These are phyloP conservation scores for Drosophila teissieri DNA, from an alignment of 1,140 invertebrate genomes.

Conservation along the genomic window DNA sequence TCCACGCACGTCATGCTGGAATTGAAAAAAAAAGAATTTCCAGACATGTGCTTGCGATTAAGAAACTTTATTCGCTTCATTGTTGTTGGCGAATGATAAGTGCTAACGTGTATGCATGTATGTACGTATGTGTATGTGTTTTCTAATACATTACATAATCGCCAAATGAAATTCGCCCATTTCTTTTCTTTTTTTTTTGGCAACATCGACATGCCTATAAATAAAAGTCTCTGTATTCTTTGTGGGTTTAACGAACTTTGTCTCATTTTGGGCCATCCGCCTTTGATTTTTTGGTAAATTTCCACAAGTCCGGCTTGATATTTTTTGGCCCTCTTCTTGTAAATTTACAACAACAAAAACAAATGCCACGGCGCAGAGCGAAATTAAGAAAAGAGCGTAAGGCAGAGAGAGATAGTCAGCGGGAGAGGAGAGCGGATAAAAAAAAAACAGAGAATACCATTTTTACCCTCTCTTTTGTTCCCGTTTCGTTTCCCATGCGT, in stretches of 20 bases:
- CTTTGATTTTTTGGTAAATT: constrained; percentile 44
- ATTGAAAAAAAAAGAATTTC: constrained; percentile 30
- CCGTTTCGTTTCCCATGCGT: constrained; percentile 38
- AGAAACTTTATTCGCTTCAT: constrained; percentile 43
- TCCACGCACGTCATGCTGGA: constrained; percentile 54
- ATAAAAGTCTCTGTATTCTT: constrained; percentile 43
- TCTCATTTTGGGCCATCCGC: constrained; percentile 3
- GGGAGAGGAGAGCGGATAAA: neutral
- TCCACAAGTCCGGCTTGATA: constrained; percentile 61
- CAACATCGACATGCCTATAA: constrained; percentile 60
- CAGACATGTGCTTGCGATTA: constrained; percentile 74
- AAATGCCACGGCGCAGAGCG: constrained; percentile 21
- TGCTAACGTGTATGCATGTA: neutral
- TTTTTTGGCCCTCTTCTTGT: constrained; percentile 60
- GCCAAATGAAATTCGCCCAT: constrained; percentile 54
- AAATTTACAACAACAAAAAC: constrained; percentile 60
- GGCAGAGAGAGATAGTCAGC: neutral
- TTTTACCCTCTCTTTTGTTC: constrained; percentile 20
- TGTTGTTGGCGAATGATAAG: constrained; percentile 51
- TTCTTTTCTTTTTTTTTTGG: constrained; percentile 68
- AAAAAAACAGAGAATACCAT: neutral
- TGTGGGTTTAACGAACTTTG: constrained; percentile 66
- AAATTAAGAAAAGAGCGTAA: neutral
- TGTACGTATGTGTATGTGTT: constrained; percentile 5
- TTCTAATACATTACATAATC: constrained; percentile 68